Percentiles rank a stretch among this genome's conserved stretches.
Conservation (phyloP, 2,888 invertebrate species). For the Drosophila yooni region DNA sequence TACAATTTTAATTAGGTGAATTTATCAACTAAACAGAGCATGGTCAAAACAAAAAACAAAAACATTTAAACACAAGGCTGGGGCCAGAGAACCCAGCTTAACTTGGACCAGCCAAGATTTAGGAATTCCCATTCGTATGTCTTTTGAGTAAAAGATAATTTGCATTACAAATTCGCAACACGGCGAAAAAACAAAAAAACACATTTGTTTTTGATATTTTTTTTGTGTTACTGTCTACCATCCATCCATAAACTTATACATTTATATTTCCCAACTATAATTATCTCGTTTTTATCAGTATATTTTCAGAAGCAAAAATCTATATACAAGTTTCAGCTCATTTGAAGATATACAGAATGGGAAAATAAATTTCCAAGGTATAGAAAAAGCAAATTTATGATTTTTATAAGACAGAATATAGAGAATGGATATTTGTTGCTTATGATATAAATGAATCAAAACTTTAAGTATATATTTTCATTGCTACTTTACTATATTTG, state of each 20-base stretch:
- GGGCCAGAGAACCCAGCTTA: conserved; percentile 47
- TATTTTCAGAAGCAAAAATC: background rate
- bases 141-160: conserved; percentile 33
- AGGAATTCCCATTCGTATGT: conserved; percentile 52
- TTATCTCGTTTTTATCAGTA: background rate
- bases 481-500: background rate
- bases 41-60: conserved; percentile 5
- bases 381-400: background rate
- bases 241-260: background rate
- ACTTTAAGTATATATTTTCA: background rate
- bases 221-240: background rate
- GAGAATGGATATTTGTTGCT: background rate
- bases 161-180: conserved; percentile 38
- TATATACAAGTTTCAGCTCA: background rate
- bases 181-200: conserved; percentile 12
- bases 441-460: background rate
- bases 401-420: background rate
- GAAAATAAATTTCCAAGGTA: background rate
- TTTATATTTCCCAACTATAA: background rate
- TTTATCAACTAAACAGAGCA: conserved; percentile 34
- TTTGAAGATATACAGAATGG: background rate
- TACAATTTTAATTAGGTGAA: conserved; percentile 39
- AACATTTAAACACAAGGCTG: conserved; percentile 26
- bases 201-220: conserved; percentile 28
- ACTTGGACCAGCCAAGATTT: conserved; percentile 1